Conservation (phyloP, 2,113 vertebrate genomes). For the Ancistrus triradiatus region DNA sequence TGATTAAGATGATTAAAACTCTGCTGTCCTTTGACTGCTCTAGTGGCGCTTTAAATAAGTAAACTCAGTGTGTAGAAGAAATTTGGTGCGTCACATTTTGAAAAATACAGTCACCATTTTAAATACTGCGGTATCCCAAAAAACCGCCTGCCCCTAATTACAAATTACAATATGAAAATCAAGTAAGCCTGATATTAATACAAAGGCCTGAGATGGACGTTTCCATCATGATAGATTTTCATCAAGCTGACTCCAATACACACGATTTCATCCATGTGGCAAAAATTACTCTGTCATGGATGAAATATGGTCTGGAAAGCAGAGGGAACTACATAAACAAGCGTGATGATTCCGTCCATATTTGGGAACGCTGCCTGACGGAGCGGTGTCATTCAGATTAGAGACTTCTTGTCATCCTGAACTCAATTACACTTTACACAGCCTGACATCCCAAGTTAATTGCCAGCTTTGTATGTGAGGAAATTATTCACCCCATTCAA, state of each 20-base stretch:
- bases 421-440: constrained; percentile 79
- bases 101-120: too few species aligned
- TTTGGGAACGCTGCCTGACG: constrained; percentile 67
- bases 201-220: constrained; percentile 19
- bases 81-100: too few species aligned
- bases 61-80: too few species aligned
- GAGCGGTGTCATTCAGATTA: constrained; percentile 70
- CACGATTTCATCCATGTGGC: constrained; percentile 43
- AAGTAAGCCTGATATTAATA: constrained; percentile 7
- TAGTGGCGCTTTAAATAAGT: too few species aligned
- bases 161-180: constrained; percentile 38
- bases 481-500: constrained; percentile 74
- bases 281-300: constrained; percentile 56
- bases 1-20: too few species aligned
- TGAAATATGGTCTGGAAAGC: constrained; percentile 60
- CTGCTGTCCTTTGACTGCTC: too few species aligned
- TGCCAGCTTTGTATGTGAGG: constrained; percentile 73
- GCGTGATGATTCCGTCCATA: constrained; percentile 62
- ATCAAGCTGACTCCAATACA: constrained; percentile 12
- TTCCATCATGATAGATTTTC: constrained; percentile 21
- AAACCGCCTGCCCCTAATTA: too few species aligned
- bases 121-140: too few species aligned
- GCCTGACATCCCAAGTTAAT: constrained; percentile 77
- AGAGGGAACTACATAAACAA: constrained; percentile 62
- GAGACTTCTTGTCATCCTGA: constrained; percentile 71